phyloP scores from a whole-genome alignment of 2,113 vertebrate genomes.

The Rhegmatorhina hoffmannsi region DNA sequence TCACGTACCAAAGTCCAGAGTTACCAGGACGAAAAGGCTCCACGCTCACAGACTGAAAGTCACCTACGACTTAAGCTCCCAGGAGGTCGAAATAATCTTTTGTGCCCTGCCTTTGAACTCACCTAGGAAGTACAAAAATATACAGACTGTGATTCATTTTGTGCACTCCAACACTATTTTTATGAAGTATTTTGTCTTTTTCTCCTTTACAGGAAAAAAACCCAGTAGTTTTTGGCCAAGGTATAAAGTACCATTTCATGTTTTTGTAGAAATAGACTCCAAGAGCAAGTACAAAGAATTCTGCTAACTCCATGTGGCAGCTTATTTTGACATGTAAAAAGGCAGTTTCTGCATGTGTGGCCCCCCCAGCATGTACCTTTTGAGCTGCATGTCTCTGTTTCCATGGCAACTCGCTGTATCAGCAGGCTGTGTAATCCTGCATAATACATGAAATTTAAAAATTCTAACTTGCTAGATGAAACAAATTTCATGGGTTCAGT shows the following conservation, averaged over 20 bases:
- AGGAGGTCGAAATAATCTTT: background rate
- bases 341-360: constrained; percentile 5
- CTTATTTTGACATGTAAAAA: constrained; percentile 7
- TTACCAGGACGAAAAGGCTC: background rate
- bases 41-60: background rate
- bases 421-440: constrained; percentile 1
- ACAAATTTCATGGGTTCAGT: background rate
- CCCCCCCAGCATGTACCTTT: constrained; percentile 32
- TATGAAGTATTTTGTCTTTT: background rate
- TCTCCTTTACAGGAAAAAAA: background rate
- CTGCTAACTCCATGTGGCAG: background rate
- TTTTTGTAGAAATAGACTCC: background rate
- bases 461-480: background rate
- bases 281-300: background rate
- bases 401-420: background rate
- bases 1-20: background rate
- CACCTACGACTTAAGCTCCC: background rate
- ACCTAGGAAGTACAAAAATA: constrained; percentile 10
- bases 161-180: background rate
- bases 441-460: constrained; percentile 41
- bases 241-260: background rate
- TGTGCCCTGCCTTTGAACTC: constrained; percentile 12
- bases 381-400: background rate
- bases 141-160: background rate
- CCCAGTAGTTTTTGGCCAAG: background rate